Evolutionary conservation across 2,113 vertebrate genomes (phyloP), one percentile per base, ranked within the genome.

Genomic region (Serinus canaria): DNA sequence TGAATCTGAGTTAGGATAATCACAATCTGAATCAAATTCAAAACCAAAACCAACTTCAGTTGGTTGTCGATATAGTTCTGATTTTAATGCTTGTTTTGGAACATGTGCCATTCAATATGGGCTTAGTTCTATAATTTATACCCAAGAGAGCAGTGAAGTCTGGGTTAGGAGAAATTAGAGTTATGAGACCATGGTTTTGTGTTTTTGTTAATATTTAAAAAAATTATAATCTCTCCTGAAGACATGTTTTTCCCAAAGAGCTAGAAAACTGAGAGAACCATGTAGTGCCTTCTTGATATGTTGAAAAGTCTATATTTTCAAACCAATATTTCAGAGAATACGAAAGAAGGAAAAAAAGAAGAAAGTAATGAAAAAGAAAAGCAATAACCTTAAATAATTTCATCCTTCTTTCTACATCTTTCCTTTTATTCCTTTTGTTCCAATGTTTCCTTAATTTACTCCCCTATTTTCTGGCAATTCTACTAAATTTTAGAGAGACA

Each of bases 371-470:
- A 52, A 90, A 28, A 52, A 87, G 46, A 63, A 83, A 82, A 68
- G 6, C 25, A 59, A 19, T 46, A 90, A 64, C 27, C 59, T 87
- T 85, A 90, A 94, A 22, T 37, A 76, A 5, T 39, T 82, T 59
- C 28, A 33, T 16, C 9, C 20, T 77, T 77, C 62, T 89, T 93
- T 41, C 68, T 28, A 62, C 39, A 66, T 13, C 10, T 87, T 77
- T 91, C 7, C 11, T 84, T 89, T 89, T 66, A 80, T 64, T 69
- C 7, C 13, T 79, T 85, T 91, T 31, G 27, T 96, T 94, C 63
- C 69, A 47, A 80, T 55, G 17, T 90, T 95, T 94, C 50, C 44
- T 85, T 90, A 92, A 92, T 95, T 92, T 94, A 90, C 30, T 92
- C 64, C 58, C 60, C 33, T 79, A 70, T 96, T 97, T 93, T 64